Percentiles rank a stretch among this genome's conserved stretches.
Conservation (phyloP, 2,888 invertebrate genomes). For the Apotomis betuletana region DNA sequence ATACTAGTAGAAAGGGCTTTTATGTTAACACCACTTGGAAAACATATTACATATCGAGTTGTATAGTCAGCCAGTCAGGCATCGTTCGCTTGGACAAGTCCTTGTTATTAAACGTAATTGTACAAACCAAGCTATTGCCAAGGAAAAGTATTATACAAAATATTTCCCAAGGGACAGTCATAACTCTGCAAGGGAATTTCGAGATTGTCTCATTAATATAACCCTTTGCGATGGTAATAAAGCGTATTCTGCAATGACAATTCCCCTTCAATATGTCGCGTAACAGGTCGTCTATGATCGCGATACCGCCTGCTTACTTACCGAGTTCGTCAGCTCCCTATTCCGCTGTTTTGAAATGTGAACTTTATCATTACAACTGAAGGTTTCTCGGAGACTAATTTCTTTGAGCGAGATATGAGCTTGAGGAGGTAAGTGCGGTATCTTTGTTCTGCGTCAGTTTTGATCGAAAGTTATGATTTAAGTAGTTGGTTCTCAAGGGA, state of each 20-base stretch:
- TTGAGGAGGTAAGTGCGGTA: conserved; percentile 14
- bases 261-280: conserved; percentile 35
- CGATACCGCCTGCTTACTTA: conserved; percentile 21
- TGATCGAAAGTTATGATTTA: conserved; percentile 49
- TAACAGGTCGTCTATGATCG: conserved; percentile 39
- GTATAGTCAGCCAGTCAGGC: no score
- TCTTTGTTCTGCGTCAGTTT: conserved; percentile 40
- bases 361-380: neutral
- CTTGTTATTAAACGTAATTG: neutral
- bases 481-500: conserved; percentile 48
- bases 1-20: no score
- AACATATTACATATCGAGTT: no score
- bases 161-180: conserved; percentile 33
- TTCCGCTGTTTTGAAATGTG: conserved; percentile 1
- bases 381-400: neutral
- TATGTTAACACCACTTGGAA: no score
- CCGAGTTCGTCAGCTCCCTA: conserved; percentile 3
- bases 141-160: conserved; percentile 16
- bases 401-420: neutral
- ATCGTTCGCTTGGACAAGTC: no score
- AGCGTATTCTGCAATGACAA: conserved; percentile 8
- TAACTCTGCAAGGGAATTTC: conserved; percentile 18
- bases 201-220: neutral
- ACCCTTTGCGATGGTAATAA: conserved; percentile 27
- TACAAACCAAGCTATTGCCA: conserved; percentile 10